Evolutionary conservation across 2,888 invertebrate genomes (phyloP).

Genomic region (Chrysomela aeneicollis): DNA sequence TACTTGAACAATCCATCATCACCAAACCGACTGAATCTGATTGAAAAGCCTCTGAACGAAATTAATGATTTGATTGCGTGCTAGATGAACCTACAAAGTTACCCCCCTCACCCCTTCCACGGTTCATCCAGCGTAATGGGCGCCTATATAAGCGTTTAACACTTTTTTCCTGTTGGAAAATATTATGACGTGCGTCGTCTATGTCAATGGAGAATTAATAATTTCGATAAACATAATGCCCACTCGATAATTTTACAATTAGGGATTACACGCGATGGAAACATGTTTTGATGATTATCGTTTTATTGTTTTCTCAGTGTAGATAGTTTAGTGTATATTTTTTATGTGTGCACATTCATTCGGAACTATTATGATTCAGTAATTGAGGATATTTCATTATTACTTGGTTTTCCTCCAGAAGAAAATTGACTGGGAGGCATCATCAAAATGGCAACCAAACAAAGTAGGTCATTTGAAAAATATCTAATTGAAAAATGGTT

Average conservation of each 20-base stretch:
- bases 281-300: slow-evolving; percentile 2
- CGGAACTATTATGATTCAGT: no score
- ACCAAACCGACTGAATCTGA: slow-evolving; percentile 40
- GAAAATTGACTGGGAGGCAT: no score
- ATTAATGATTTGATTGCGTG: slow-evolving; percentile 53
- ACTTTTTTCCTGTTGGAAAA: slow-evolving; percentile 26
- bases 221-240: slow-evolving; percentile 21
- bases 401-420: no score
- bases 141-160: slow-evolving; percentile 30
- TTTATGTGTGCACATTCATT: no score
- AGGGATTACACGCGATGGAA: slow-evolving; percentile 17
- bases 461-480: no score
- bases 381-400: no score
- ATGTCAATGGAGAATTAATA: slow-evolving; percentile 17
- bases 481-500: no score
- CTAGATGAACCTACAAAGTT: slow-evolving; percentile 1
- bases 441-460: no score
- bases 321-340: no score
- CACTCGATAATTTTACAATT: slow-evolving; percentile 21
- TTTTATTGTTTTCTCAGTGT: not conserved
- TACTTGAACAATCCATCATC: slow-evolving; percentile 32
- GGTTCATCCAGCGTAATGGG: slow-evolving; percentile 22
- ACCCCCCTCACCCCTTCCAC: not conserved
- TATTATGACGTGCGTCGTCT: slow-evolving; percentile 10
- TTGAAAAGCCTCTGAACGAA: slow-evolving; percentile 45